These are phyloP conservation scores for Brenthis hecate DNA, from an alignment of 2,888 invertebrate genomes.

Conservation along the genomic window DNA sequence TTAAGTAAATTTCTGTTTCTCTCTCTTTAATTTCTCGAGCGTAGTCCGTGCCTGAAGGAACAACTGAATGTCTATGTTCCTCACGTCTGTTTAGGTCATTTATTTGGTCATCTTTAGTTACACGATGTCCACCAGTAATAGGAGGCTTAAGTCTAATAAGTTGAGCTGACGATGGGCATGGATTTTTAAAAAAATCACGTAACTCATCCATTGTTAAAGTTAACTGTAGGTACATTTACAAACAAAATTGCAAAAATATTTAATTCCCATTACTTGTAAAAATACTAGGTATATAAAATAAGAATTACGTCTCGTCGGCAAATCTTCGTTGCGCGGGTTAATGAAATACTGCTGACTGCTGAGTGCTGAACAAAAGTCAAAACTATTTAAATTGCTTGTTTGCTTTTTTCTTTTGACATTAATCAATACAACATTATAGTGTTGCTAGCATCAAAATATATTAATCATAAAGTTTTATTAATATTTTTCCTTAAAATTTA, in stretches of 20 bases:
- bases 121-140: constrained; percentile 61
- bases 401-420: no score
- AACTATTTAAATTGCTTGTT: no score
- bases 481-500: no score
- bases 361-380: no score
- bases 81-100: constrained; percentile 57
- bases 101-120: constrained; percentile 58
- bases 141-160: constrained; percentile 60
- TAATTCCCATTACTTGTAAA: no score
- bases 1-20: constrained; percentile 61
- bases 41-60: constrained; percentile 63
- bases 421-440: no score
- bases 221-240: neutral
- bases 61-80: constrained; percentile 61
- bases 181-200: constrained; percentile 62
- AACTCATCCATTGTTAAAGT: constrained; percentile 64
- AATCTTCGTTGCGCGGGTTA: no score
- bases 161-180: constrained; percentile 56
- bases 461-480: no score
- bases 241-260: neutral
- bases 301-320: no score
- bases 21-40: constrained; percentile 58
- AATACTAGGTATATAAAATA: neutral
- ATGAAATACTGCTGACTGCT: no score
- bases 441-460: no score